Evolutionary conservation across 2,797 vertebrate genomes (phyloP), one percentile per base, ranked within the genome.

Genomic region (Vireo griseus): DNA sequence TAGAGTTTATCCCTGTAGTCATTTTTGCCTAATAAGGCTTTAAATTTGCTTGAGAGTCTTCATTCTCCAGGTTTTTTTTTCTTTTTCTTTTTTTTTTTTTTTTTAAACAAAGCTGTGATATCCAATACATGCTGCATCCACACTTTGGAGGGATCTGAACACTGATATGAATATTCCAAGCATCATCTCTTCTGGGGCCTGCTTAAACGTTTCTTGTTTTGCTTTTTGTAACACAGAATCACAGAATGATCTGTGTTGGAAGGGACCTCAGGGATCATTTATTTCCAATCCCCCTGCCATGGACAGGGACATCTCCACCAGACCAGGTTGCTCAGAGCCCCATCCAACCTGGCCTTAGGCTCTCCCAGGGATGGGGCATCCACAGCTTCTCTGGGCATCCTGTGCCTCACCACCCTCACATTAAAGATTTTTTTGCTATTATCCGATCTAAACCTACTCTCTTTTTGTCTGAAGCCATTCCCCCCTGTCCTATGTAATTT

Each of bases 241-340:
- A 8, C 31, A 12, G 29, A 31, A 21, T 3, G 8, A 11, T 31
- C 42, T 62, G 25, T 5, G 4, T 35, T 86, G 25, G 35, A 40
- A 31, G 17, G 17, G 25, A 13, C 40, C 19, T 52, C 14, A 20
- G 39, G 21, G 19, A 29, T 13, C 24, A 29, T 14, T n/a, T 17
- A 7, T 28, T 76, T 47, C 29, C 13, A 33, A 10, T 6, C 6
- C 6, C 16, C 20, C 25, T 61, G 19, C 13, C 8, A 3, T 33
- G 29, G 24, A 2, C 39, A 47, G 54, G 29, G 24, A 33, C 39
- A 47, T 22, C 40, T 54, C 21, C 42, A 35, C 29, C 22, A 35
- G 5, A 14, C 4, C 19, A 47, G 29, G 7, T 14, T 76, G 20
- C 40, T 54, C 1, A 0, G 15, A 24, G 16, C 10, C 48, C 33